Base-by-base conservation (phyloP, 2,113 vertebrate genomes). In the Dissostichus mawsoni region DNA sequence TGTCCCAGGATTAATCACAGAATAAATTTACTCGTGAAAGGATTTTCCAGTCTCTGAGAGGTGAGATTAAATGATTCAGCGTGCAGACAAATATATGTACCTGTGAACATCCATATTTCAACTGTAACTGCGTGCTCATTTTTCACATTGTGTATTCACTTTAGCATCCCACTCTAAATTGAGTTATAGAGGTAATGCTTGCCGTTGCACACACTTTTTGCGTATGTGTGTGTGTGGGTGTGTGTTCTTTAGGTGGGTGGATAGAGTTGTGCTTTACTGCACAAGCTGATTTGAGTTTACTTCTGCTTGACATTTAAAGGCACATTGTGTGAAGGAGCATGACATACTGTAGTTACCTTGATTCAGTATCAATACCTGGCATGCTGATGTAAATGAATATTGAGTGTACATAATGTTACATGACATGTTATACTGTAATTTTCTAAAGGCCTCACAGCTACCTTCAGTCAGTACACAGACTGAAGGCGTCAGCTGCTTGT, bases 51-150 rank as follows among this genome's bases (percentile, higher is more conserved):
- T 76, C 52, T 88, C 82, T 80, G 84, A 90, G 82, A 88, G 87
- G 76, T 78, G 80, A 91, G 90, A 93, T 94, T 90, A 92, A 94
- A 89, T 89, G 92, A 94, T 92, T 90, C 87, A 79, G 86, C 72
- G 44, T 87, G 83, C 88, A 88, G 90, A 92, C 86, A 91, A 93
- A 93, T 94, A 87, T 87, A 87, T 76, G 82, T 85, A 89, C 80
- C 76, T 76, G 76, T 83, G 87, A 92, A 80, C 87, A 76, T 90
- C 87, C 88, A 92, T 94, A 92, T 94, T 94, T 92, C 91, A 94
- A 33, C 77, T 73, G 85, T 88, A 87, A 89, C 87, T 85, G 82
- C 78, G 29, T 64, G 74, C 87, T 90, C 90, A 79, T 93, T 93
- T 94, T 91, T 93, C 90, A 94, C 82, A 74, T 78, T 89, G 85